These are phyloP conservation scores for Lasioglossum morio DNA, from an alignment of 2,888 invertebrate genomes.

Conservation along the genomic window DNA sequence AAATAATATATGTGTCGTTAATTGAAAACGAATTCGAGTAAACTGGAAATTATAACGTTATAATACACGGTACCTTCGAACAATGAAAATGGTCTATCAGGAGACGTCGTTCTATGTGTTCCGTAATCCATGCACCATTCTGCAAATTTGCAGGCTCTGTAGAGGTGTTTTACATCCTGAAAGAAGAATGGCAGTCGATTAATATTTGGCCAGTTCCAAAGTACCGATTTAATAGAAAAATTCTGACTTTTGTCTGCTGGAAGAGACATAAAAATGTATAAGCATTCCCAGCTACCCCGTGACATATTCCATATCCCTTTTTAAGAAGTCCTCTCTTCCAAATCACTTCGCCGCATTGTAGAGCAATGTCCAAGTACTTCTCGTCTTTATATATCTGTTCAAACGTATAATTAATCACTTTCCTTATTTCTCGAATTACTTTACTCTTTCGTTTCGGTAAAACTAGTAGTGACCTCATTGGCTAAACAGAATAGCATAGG, in stretches of 20 bases:
- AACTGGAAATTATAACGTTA: background rate
- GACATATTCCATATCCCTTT: conserved; percentile 95
- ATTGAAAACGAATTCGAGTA: conserved; percentile 5
- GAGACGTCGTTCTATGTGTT: conserved; percentile 86
- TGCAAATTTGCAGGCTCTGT: conserved; percentile 92
- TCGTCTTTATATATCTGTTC: conserved; percentile 89
- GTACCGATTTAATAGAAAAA: background rate
- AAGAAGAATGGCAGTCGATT: conserved; percentile 29
- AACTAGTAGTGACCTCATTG: conserved; percentile 86
- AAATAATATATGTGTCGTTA: conserved; percentile 59
- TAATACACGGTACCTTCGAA: conserved; percentile 90
- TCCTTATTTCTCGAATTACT: background rate
- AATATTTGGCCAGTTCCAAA: background rate
- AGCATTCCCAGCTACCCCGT: conserved; percentile 95
- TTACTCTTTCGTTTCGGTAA: background rate
- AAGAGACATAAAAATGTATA: conserved; percentile 92
- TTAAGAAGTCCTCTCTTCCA: conserved; percentile 92
- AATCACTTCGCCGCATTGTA: conserved; percentile 90
- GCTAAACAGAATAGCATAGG: conserved; percentile 90
- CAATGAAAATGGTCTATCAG: conserved; percentile 93
- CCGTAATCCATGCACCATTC: conserved; percentile 93
- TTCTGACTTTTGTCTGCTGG: conserved; percentile 89
- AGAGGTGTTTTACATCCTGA: conserved; percentile 89
- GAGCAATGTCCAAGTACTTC: conserved; percentile 89
- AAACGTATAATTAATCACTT: conserved; percentile 28